Evolutionary conservation across 1,140 invertebrate genomes (phyloP).

Genomic region (Ips nitidus): DNA sequence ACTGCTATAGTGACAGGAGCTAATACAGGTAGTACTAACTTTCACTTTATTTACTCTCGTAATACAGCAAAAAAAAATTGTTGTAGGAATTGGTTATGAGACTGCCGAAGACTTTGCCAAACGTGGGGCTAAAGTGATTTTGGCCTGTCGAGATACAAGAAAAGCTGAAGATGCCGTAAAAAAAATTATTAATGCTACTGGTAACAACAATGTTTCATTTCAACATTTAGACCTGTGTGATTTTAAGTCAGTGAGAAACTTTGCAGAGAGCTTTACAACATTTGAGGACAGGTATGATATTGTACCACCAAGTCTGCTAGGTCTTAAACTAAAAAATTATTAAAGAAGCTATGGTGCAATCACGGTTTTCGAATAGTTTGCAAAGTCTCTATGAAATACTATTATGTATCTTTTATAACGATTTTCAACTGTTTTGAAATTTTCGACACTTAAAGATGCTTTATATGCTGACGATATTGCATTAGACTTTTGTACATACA

Average conservation of each 20-base stretch:
- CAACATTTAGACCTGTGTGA: constrained; percentile 61
- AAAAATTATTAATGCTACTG: constrained; percentile 48
- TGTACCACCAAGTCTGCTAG: not conserved
- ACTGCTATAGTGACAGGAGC: constrained; percentile 42
- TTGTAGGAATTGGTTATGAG: constrained; percentile 50
- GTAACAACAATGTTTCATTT: constrained; percentile 33
- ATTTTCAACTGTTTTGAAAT: too few relatives aligned
- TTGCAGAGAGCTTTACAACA: not conserved
- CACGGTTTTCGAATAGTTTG: constrained; percentile 24
- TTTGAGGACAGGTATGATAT: not conserved
- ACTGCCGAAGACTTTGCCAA: constrained; percentile 55
- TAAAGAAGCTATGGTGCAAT: not conserved
- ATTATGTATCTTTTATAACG: too few relatives aligned
- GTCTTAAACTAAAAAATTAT: not conserved
- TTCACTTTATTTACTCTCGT: too few relatives aligned
- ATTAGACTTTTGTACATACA: too few relatives aligned
- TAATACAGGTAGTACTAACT: constrained; percentile 32
- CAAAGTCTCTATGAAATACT: too few relatives aligned
- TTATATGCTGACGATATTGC: too few relatives aligned
- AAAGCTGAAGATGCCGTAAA: constrained; percentile 62
- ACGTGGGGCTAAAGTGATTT: constrained; percentile 66
- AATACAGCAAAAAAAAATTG: too few relatives aligned
- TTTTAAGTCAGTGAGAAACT: constrained; percentile 59
- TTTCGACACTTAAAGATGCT: too few relatives aligned
- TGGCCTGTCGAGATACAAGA: constrained; percentile 69